phyloP scores from a whole-genome alignment of 1,140 invertebrate species.

The Dolichoris vasculosae region DNA sequence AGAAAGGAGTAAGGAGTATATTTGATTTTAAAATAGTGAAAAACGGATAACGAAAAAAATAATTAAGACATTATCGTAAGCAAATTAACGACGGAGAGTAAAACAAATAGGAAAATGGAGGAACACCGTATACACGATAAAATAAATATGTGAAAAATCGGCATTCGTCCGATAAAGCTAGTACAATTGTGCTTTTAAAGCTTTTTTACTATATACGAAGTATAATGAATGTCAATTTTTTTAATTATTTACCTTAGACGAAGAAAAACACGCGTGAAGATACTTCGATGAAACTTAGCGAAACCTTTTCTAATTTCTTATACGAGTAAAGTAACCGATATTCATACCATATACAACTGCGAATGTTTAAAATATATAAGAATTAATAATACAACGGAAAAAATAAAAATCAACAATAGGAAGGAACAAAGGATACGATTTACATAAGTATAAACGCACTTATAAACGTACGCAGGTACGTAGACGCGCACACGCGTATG shows the following conservation, averaged over 20 bases:
- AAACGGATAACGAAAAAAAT: background rate
- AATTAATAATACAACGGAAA: slow-evolving; percentile 31
- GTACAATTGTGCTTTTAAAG: slow-evolving; percentile 40
- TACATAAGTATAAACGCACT: background rate
- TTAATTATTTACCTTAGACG: slow-evolving; percentile 34
- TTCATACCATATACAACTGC: slow-evolving; percentile 42
- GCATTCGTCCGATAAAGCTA: slow-evolving; percentile 29
- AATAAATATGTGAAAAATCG: slow-evolving; percentile 26
- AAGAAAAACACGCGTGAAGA: slow-evolving; percentile 9
- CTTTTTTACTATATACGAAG: slow-evolving; percentile 43
- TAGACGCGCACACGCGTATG: background rate
- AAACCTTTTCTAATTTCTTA: slow-evolving; percentile 52
- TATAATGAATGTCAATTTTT: slow-evolving; percentile 50
- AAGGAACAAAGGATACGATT: background rate
- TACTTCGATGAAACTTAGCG: slow-evolving; percentile 29
- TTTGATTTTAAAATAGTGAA: slow-evolving; percentile 41
- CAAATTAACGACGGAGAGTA: slow-evolving; percentile 3
- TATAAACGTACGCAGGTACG: background rate
- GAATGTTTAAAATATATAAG: slow-evolving; percentile 37
- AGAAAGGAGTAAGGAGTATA: slow-evolving; percentile 13
- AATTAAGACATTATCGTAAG: slow-evolving; percentile 6
- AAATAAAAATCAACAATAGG: slow-evolving; percentile 4
- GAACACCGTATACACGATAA: slow-evolving; percentile 16
- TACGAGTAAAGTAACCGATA: slow-evolving; percentile 37
- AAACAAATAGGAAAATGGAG: background rate